Evolutionary conservation across 2,797 vertebrate genomes (phyloP).

Genomic region (Poeciliopsis paucimaculata): DNA sequence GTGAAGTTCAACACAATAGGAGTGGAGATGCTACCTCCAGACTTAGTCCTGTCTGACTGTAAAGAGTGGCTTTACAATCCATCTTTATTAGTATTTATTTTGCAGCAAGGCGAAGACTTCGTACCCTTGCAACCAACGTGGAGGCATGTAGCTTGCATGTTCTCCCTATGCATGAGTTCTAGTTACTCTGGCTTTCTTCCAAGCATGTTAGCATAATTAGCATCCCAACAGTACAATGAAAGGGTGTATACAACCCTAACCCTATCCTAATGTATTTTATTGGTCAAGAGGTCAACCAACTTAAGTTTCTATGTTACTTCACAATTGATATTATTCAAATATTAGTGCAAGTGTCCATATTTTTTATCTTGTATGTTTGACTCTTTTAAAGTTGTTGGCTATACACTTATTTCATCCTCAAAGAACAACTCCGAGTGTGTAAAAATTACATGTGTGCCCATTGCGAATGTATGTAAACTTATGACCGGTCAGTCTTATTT

Average conservation of each 20-base stretch:
- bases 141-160: background rate
- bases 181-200: background rate
- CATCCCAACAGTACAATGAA: background rate
- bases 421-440: background rate
- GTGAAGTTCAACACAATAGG: background rate
- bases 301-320: background rate
- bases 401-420: background rate
- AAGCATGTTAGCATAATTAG: background rate
- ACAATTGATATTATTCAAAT: background rate
- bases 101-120: background rate
- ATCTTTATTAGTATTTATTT: background rate
- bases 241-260: background rate
- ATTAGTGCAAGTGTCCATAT: background rate
- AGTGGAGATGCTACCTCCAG: background rate
- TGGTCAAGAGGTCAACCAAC: background rate
- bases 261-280: too few relatives aligned
- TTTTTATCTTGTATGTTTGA: background rate
- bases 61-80: background rate
- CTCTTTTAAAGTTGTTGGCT: background rate
- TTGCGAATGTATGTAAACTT: background rate
- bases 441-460: background rate
- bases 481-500: slow-evolving; percentile 10
- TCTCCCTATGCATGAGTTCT: background rate
- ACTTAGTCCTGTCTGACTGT: background rate
- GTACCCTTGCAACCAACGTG: background rate